Percentiles rank a stretch among this genome's conserved stretches.
Conservation (phyloP, 2,888 invertebrate species). For the Trachelus iudaicus region DNA sequence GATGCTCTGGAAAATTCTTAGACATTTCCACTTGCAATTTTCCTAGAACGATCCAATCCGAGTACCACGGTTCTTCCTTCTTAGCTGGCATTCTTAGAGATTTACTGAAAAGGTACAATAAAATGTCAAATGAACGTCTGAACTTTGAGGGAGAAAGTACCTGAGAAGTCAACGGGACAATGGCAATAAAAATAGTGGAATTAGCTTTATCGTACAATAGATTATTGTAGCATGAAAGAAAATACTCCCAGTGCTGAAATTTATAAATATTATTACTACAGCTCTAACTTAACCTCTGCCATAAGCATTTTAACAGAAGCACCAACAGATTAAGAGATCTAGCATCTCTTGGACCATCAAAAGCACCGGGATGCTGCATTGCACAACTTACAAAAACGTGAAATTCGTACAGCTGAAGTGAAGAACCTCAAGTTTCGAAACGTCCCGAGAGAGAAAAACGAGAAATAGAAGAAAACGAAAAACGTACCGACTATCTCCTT, state of each 20-base stretch:
- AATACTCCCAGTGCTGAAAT: not conserved
- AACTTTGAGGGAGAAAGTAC: not conserved
- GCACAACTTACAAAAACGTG: not conserved
- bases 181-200: not conserved
- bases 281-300: not conserved
- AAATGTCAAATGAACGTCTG: not conserved
- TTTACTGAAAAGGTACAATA: not conserved
- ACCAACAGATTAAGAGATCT: not conserved
- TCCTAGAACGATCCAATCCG: slow-evolving; percentile 18
- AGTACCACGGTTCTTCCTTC: slow-evolving; percentile 18
- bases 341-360: not conserved
- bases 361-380: not conserved
- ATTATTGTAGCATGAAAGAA: not conserved
- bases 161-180: not conserved
- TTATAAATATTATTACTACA: not conserved
- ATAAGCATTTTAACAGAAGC: not conserved
- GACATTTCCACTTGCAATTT: slow-evolving; percentile 11
- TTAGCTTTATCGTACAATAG: not conserved
- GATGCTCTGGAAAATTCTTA: not conserved
- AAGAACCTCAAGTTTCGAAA: not conserved
- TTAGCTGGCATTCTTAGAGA: slow-evolving; percentile 14
- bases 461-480: not conserved
- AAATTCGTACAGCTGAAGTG: not conserved
- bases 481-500: not conserved
- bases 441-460: not conserved